A percentile compares a stretch with the other conserved stretches of the same genome.
Evolutionary conservation across 2,888 invertebrate species (phyloP).

Genomic region (Idaea dimidiata): DNA sequence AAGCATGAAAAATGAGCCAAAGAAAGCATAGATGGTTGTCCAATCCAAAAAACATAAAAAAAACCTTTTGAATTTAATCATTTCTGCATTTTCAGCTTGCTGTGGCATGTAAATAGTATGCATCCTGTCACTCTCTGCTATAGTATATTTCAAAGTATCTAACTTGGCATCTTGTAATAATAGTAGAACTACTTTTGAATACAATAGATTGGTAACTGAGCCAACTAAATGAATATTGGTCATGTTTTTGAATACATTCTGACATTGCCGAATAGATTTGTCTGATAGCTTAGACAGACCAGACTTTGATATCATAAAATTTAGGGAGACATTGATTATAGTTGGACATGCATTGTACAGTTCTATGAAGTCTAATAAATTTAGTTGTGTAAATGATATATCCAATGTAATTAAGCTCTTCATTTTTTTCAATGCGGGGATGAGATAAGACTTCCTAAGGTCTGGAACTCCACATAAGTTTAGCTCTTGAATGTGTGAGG

Average conservation of each 20-base stretch:
- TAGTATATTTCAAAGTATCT: conserved; percentile 45
- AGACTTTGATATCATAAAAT: conserved; percentile 46
- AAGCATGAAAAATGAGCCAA: conserved; percentile 29
- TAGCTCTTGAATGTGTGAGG: conserved; percentile 45
- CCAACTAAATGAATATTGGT: conserved; percentile 60
- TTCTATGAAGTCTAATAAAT: conserved; percentile 50
- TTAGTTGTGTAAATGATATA: conserved; percentile 59
- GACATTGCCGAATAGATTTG: conserved; percentile 37
- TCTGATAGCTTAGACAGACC: conserved; percentile 23
- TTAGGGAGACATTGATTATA: conserved; percentile 52
- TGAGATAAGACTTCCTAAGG: conserved; percentile 44
- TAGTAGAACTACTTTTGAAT: conserved; percentile 38
- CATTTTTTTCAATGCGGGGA: conserved; percentile 46
- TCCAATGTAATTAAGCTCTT: conserved; percentile 52
- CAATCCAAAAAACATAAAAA: conserved; percentile 43
- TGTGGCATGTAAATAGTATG: conserved; percentile 29
- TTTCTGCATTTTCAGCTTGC: conserved; percentile 13
- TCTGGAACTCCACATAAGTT: conserved; percentile 54
- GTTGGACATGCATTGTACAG: conserved; percentile 52
- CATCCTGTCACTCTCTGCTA: conserved; percentile 34
- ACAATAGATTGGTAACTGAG: conserved; percentile 42
- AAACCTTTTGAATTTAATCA: conserved; percentile 37
- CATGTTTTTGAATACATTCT: conserved; percentile 52
- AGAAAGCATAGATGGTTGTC: conserved; percentile 29
- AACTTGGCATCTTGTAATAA: conserved; percentile 43